Evolutionary conservation across 1,140 invertebrate genomes (phyloP).

Genomic region (Meloidogyne exigua): DNA sequence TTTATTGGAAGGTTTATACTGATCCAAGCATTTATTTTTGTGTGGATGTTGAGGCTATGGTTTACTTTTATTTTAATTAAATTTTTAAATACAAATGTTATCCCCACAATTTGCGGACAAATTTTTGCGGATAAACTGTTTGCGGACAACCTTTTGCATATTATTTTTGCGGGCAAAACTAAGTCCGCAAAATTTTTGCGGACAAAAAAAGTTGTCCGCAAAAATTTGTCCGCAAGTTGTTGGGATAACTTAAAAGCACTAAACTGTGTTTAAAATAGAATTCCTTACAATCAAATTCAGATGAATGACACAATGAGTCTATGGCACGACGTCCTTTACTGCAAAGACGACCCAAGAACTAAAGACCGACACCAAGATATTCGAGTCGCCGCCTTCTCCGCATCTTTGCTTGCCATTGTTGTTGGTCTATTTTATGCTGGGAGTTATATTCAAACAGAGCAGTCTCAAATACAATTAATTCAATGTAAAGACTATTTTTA

Average conservation of each 20-base stretch:
- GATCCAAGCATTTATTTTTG: constrained; percentile 40
- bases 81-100: too few relatives aligned
- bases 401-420: constrained; percentile 33
- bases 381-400: constrained; percentile 45
- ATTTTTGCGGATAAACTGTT: too few relatives aligned
- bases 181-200: too few relatives aligned
- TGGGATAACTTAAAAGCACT: too few relatives aligned
- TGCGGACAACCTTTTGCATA: too few relatives aligned
- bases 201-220: too few relatives aligned
- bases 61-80: too few relatives aligned
- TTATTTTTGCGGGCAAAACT: neutral
- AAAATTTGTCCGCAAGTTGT: too few relatives aligned
- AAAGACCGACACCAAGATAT: constrained; percentile 39
- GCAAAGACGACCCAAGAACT: constrained; percentile 39
- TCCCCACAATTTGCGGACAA: too few relatives aligned
- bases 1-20: constrained; percentile 59
- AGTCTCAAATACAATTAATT: constrained; percentile 41
- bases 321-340: constrained; percentile 54
- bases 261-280: neutral
- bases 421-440: constrained; percentile 51
- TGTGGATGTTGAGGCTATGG: constrained; percentile 15
- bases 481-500: constrained; percentile 38
- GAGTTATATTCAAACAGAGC: constrained; percentile 57
- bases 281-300: too few relatives aligned
- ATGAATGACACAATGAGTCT: constrained; percentile 61